Evolutionary conservation across 2,113 vertebrate genomes (phyloP), one percentile per base, ranked within the genome.

Genomic region (Chamaetylas fuelleborni): DNA sequence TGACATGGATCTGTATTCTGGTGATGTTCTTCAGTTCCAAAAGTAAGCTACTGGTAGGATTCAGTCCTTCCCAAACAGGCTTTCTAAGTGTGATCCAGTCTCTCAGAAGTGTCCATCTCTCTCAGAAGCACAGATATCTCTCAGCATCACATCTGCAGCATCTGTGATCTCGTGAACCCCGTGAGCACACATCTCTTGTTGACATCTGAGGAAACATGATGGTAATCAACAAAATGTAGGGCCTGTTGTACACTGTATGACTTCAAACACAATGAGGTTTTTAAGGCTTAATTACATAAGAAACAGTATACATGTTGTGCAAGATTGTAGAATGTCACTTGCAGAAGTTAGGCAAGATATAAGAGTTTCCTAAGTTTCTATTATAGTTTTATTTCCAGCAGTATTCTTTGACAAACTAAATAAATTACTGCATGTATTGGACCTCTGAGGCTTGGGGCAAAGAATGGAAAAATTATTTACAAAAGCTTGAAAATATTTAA

Each of bases 401-500:
- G 92, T 97, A 97, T 98, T 98, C 96, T 97, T 96, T 97, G 97
- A 98, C 98, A 98, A 98, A 98, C 97, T 95, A 96, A 98, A 98
- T 98, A 97, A 98, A 98, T 98, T 97, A 98, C 96, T 97, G 93
- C 96, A 96, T 98, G 96, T 97, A 98, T 98, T 98, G 97, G 98
- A 98, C 97, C 98, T 98, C 98, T 97, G 98, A 98, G 98, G 98
- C 98, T 98, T 98, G 97, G 98, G 98, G 98, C 98, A 98, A 98
- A 98, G 98, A 99, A 98, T 98, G 98, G 98, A 98, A 99, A 99
- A 99, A 98, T 98, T 99, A 99, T 99, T 99, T 99, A 99, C 98
- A 98, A 99, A 99, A 99, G 98, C 98, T 98, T 98, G 98, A 99
- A 99, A 99, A 99, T 99, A 99, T 99, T 99, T 99, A 98, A 99